These are phyloP conservation scores for Gambelia wislizenii DNA, from an alignment of 2,797 vertebrate genomes.

Conservation along the genomic window DNA sequence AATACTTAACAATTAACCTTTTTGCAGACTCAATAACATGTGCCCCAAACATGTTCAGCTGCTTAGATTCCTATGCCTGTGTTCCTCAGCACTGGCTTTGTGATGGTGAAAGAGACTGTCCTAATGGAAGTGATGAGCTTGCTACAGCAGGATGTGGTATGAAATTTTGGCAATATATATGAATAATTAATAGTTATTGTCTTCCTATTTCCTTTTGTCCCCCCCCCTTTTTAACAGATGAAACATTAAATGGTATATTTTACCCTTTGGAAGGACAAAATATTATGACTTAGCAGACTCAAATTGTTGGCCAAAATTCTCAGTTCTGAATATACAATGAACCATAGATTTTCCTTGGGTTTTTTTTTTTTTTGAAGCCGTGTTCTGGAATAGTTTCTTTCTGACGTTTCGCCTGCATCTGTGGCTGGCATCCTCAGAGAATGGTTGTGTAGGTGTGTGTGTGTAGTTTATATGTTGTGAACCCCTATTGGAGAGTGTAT, in stretches of 20 bases:
- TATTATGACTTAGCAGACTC: background rate
- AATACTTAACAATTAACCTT: background rate
- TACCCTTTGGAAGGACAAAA: background rate
- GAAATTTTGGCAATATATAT: constrained; percentile 41
- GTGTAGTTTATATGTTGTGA: no score
- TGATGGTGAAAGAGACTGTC: constrained; percentile 94
- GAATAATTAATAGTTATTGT: background rate
- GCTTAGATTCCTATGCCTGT: constrained; percentile 90
- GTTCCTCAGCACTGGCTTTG: constrained; percentile 93
- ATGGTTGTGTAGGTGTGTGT: no score
- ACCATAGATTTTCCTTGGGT: no score
- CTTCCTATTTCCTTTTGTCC: background rate
- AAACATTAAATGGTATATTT: background rate
- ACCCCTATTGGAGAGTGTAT: no score
- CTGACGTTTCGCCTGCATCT: no score
- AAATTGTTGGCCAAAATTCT: background rate
- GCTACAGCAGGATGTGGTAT: constrained; percentile 93
- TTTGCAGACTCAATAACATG: constrained; percentile 89
- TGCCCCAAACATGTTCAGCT: constrained; percentile 89
- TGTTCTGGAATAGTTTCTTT: no score
- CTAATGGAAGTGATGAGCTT: constrained; percentile 92
- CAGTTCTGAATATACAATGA: background rate
- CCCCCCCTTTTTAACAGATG: background rate
- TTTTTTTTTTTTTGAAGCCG: no score
- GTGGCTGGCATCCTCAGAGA: no score